Conservation (phyloP, 2,888 invertebrate genomes). For the Nymphalis c-album region DNA sequence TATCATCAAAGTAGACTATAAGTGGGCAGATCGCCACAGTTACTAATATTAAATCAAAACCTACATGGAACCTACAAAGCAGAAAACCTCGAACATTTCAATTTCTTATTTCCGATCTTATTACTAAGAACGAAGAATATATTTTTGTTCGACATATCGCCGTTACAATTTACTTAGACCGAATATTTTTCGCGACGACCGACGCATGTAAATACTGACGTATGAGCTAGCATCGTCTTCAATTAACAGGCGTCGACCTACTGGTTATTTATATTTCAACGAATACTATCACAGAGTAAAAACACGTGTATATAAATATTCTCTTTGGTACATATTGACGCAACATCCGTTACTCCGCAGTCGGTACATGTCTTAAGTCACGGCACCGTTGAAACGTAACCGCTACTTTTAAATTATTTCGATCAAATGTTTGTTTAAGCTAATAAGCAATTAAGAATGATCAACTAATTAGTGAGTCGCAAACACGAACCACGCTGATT, state of each 20-base stretch:
- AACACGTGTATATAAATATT: slow-evolving; percentile 32
- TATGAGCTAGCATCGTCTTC: slow-evolving; percentile 15
- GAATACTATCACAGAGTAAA: slow-evolving; percentile 32
- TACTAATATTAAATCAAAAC: slow-evolving; percentile 19
- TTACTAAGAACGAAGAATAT: background rate
- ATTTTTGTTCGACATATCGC: background rate
- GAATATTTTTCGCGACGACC: slow-evolving; percentile 14
- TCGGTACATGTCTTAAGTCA: slow-evolving; percentile 2
- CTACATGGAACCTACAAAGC: slow-evolving; percentile 2
- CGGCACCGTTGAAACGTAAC: slow-evolving; percentile 20
- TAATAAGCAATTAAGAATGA: slow-evolving; percentile 13
- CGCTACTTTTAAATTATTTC: slow-evolving; percentile 9
- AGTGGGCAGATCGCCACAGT: slow-evolving; percentile 16
- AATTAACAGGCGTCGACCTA: slow-evolving; percentile 32
- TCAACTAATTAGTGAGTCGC: slow-evolving; percentile 6
- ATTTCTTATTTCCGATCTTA: background rate
- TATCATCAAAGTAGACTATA: slow-evolving; percentile 24
- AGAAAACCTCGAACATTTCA: background rate
- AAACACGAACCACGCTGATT: background rate
- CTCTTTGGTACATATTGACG: slow-evolving; percentile 25
- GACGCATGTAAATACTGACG: slow-evolving; percentile 14
- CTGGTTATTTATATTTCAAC: slow-evolving; percentile 29
- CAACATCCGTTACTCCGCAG: slow-evolving; percentile 24
- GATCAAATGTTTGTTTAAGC: slow-evolving; percentile 22
- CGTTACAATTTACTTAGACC: background rate